A percentile compares a stretch with the other conserved stretches of the same genome.
These are phyloP conservation scores for Colinus virginianus DNA, from an alignment of 2,113 vertebrate genomes.

Conservation along the genomic window DNA sequence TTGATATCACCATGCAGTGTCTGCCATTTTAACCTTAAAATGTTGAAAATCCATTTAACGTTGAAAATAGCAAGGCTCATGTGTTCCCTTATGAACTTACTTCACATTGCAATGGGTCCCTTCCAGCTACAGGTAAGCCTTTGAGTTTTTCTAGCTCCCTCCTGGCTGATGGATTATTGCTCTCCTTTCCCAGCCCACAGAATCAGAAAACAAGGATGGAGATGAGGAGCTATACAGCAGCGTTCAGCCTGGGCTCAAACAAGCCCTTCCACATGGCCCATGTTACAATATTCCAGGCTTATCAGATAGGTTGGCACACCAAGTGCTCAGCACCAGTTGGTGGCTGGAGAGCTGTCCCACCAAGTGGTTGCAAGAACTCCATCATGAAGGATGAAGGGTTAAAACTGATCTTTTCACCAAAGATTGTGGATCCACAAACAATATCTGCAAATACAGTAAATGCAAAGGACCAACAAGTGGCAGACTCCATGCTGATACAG, in stretches of 20 bases:
- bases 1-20: background rate
- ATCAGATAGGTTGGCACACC: background rate
- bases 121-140: background rate
- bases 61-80: fast-evolving
- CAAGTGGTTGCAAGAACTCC: background rate
- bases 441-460: fast-evolving
- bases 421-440: background rate
- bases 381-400: background rate
- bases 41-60: background rate
- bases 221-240: background rate
- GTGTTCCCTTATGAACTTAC: background rate
- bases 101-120: background rate
- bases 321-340: too few species aligned
- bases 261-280: background rate
- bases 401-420: background rate
- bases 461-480: background rate
- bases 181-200: background rate
- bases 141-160: background rate
- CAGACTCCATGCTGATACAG: background rate
- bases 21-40: background rate
- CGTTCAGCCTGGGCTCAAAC: background rate
- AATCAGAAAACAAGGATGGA: background rate
- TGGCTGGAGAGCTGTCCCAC: too few species aligned
- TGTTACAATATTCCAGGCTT: background rate
- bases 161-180: background rate